Evolutionary conservation across 2,113 vertebrate genomes (phyloP), one percentile per base, ranked within the genome.

Genomic region (Gobiocypris rarus): DNA sequence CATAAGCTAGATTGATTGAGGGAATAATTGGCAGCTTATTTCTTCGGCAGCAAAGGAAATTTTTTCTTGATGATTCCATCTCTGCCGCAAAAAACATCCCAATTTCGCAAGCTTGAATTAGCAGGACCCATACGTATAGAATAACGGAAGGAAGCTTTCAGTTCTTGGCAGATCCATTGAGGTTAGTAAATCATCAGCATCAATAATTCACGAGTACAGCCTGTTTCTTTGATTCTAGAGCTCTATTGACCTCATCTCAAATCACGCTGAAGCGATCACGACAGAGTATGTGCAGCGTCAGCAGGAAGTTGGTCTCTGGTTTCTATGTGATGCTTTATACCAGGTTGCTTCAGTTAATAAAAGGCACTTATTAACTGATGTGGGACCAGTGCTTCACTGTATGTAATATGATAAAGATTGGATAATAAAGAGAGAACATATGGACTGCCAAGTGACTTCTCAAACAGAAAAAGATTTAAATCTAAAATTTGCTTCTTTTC

Each of bases 271-370:
- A 86, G 78, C 71, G 41, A 69, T 90, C 85, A 82, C 31, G 75
- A 82, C 84, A 69, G 81, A 76, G 38, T 2, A 28, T 88, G 43
- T 89, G 89, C 65, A 1, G 50, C 65, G 82, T 92, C 88, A 90
- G 91, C 90, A 90, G 87, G 85, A 92, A 90, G 59, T 76, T 38
- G 45, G 75, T 80, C 84, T 88, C 59, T 76, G 75, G 93, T 95
- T 96, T 95, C 93, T 93, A 93, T 89, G 83, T 91, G 90, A 86
- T 91, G 91, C 91, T 90, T 38, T 93, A 92, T 92, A 92, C 94
- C 95, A 89, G 93, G 93, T 90, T 91, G 94, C 91, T 94, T 94
- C 94, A 95, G 95, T 94, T 70, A 7, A 67, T 67, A 28, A 19
- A 75, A 34, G 65, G 7, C 19, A 24, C 31, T 70, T 70, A 38